Evolutionary conservation across 2,113 vertebrate species (phyloP).

Genomic region (Semnopithecus entellus): DNA sequence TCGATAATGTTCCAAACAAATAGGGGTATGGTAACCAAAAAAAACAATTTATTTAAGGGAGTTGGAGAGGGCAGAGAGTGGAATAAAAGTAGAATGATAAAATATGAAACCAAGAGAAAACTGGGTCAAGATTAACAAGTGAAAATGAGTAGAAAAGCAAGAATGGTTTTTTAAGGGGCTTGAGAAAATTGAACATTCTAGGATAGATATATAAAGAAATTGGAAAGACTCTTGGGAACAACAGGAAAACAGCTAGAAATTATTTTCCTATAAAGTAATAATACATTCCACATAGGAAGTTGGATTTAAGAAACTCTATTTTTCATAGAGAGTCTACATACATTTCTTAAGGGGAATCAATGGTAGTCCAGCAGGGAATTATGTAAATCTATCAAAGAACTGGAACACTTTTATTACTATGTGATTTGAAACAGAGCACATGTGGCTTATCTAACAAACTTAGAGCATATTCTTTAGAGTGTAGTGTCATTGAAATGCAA

Average conservation of each 20-base stretch:
- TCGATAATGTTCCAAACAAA: neutral
- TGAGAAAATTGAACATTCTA: constrained; percentile 61
- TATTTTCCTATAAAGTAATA: constrained; percentile 63
- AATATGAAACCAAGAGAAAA: constrained; percentile 48
- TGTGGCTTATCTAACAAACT: constrained; percentile 56
- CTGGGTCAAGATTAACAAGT: constrained; percentile 44
- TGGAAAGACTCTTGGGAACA: constrained; percentile 33
- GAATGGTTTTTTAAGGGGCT: constrained; percentile 39
- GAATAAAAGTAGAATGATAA: neutral
- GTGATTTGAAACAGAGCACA: constrained; percentile 60
- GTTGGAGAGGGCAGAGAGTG: neutral
- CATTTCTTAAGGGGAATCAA: constrained; percentile 64
- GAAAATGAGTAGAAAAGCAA: constrained; percentile 31
- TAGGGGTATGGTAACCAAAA: neutral
- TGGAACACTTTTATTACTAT: constrained; percentile 60
- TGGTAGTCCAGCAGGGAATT: constrained; percentile 54
- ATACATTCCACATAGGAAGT: constrained; percentile 41
- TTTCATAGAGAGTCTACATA: constrained; percentile 15
- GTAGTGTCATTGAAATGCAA: constrained; percentile 40
- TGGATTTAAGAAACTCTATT: constrained; percentile 40
- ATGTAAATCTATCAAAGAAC: constrained; percentile 64
- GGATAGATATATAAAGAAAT: constrained; percentile 42
- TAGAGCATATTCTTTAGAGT: constrained; percentile 36
- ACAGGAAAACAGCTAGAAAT: constrained; percentile 45
- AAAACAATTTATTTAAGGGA: neutral